Conservation (phyloP, 2,113 vertebrate genomes). For the Menidia beryllina region DNA sequence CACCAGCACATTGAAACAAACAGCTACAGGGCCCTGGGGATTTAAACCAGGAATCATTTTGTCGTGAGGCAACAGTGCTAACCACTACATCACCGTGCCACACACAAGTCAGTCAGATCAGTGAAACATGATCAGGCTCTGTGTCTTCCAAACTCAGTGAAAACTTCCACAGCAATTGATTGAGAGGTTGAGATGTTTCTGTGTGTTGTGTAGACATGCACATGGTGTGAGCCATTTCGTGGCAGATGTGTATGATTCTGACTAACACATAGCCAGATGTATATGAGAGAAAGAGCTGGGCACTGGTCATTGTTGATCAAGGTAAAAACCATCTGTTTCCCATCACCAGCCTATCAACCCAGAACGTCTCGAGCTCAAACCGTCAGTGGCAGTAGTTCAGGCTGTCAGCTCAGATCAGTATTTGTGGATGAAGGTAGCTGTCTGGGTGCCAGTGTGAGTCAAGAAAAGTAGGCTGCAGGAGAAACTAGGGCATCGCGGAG, state of each 20-base stretch:
- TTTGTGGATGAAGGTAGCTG: conserved; percentile 54
- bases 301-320: conserved; percentile 8
- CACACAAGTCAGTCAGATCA: neutral
- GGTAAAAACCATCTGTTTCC: neutral
- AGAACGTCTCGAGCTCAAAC: conserved; percentile 15
- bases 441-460: conserved; percentile 51
- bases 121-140: neutral
- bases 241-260: neutral
- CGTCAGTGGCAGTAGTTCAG: conserved; percentile 28
- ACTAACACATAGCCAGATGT: neutral
- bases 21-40: too few relatives aligned
- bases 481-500: conserved; percentile 73
- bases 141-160: neutral
- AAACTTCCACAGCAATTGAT: neutral
- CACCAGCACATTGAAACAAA: too few relatives aligned
- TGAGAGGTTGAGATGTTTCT: neutral
- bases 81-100: too few relatives aligned
- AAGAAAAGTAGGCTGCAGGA: conserved; percentile 74
- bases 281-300: neutral
- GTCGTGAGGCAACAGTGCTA: too few relatives aligned
- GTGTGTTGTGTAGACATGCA: neutral
- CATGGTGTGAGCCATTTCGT: neutral
- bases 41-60: too few relatives aligned
- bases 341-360: neutral
- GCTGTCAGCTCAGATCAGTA: conserved; percentile 53